Evolutionary conservation across 2,113 vertebrate species (phyloP).

Genomic region (Xenus cinereus): DNA sequence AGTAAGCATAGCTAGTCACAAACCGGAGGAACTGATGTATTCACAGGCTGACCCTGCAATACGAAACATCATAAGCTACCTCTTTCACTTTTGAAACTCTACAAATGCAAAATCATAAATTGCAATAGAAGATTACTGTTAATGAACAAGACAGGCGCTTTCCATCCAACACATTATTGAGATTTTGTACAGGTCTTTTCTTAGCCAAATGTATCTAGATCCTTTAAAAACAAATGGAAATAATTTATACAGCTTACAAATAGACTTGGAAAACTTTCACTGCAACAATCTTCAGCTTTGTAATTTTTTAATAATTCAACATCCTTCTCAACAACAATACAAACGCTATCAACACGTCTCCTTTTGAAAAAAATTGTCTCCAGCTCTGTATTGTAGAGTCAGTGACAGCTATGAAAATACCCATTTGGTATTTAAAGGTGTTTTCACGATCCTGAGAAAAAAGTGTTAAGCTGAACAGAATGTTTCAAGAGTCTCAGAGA

Average conservation of each 20-base stretch:
- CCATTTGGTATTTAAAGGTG: background rate
- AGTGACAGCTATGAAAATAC: background rate
- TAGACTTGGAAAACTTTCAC: background rate
- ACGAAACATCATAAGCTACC: background rate
- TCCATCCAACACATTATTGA: background rate
- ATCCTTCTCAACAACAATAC: background rate
- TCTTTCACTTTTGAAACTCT: background rate
- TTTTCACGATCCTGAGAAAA: background rate
- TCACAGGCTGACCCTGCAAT: background rate
- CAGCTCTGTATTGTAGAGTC: background rate
- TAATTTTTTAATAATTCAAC: background rate
- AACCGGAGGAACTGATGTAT: background rate
- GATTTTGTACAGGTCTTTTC: background rate
- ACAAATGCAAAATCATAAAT: background rate
- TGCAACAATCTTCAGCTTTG: background rate
- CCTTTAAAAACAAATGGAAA: background rate
- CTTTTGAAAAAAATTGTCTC: background rate
- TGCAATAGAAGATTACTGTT: background rate
- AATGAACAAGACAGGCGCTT: background rate
- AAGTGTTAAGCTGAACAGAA: background rate
- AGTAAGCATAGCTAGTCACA: constrained; percentile 1
- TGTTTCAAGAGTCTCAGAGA: background rate
- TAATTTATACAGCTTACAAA: background rate
- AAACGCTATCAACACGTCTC: background rate
- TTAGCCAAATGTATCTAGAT: background rate